Conservation (phyloP, 2,888 invertebrate species). For the Thecocarcelia acutangulata region DNA sequence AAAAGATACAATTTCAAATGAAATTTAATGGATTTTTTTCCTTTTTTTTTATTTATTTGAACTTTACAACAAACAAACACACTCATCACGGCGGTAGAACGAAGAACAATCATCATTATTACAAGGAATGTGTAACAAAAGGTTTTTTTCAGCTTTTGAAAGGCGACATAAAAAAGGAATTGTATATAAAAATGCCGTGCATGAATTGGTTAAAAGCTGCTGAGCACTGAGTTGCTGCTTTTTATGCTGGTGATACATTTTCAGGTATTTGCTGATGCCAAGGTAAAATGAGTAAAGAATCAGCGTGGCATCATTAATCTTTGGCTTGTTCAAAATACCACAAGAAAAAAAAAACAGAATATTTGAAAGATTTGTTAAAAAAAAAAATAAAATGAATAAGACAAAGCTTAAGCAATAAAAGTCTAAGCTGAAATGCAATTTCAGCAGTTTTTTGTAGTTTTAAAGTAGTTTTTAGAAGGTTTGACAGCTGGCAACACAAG, state of each 20-base stretch:
- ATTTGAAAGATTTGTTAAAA: conserved; percentile 20
- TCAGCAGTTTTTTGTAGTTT: conserved; percentile 41
- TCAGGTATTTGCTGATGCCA: conserved; percentile 12
- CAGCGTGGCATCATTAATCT: conserved; percentile 65
- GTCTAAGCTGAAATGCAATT: conserved; percentile 45
- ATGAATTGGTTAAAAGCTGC: conserved; percentile 34
- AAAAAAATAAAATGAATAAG: conserved; percentile 20
- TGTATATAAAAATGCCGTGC: conserved; percentile 19
- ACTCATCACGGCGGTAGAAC: conserved; percentile 31
- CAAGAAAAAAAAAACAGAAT: conserved; percentile 19
- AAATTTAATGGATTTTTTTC: conserved; percentile 65
- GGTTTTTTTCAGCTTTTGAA: conserved; percentile 38
- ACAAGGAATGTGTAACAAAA: conserved; percentile 54
- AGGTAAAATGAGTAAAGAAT: conserved; percentile 46
- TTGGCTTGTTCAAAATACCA: conserved; percentile 53
- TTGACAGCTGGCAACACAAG: background rate
- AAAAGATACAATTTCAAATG: conserved; percentile 61
- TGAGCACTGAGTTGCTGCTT: conserved; percentile 37
- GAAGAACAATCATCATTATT: conserved; percentile 55
- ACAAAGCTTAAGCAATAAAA: conserved; percentile 59
- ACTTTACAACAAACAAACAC: conserved; percentile 23
- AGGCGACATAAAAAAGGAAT: conserved; percentile 8
- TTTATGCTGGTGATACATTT: conserved; percentile 46
- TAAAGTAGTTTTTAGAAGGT: conserved; percentile 1
- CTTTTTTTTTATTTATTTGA: background rate